These are phyloP conservation scores for Drosophila tanythrix DNA, from an alignment of 2,888 invertebrate species.

Conservation along the genomic window DNA sequence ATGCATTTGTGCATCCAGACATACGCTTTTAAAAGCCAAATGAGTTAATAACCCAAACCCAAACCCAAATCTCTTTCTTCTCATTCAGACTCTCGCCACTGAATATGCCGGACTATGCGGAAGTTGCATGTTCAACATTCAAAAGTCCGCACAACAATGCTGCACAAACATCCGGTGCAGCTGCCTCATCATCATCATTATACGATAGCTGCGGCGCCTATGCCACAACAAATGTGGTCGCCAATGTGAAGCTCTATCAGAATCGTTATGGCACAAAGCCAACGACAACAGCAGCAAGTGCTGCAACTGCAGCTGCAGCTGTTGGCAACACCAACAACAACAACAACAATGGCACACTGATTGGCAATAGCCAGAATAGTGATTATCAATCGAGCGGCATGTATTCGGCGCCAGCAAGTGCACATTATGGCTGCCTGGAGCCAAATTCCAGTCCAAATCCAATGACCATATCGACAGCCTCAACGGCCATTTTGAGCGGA, in stretches of 20 bases:
- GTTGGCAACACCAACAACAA: slow-evolving; percentile 19
- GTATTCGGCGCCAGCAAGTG: slow-evolving; percentile 85
- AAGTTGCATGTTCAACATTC: slow-evolving; percentile 85
- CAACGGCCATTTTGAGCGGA: slow-evolving; percentile 67
- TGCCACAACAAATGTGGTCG: slow-evolving; percentile 85
- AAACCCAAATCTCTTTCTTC: not conserved
- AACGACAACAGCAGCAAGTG: slow-evolving; percentile 20
- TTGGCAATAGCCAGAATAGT: slow-evolving; percentile 32
- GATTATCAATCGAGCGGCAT: slow-evolving; percentile 83
- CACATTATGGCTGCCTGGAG: slow-evolving; percentile 81
- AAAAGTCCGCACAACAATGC: slow-evolving; percentile 82
- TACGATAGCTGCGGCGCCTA: slow-evolving; percentile 85
- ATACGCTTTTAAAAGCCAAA: slow-evolving; percentile 55
- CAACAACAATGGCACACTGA: slow-evolving; percentile 55
- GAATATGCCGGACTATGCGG: slow-evolving; percentile 85
- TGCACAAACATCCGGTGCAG: slow-evolving; percentile 59
- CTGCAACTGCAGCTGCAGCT: slow-evolving; percentile 21
- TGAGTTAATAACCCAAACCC: slow-evolving; percentile 37
- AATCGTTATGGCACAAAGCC: slow-evolving; percentile 82
- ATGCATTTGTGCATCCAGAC: slow-evolving; percentile 55
- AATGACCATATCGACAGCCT: slow-evolving; percentile 83
- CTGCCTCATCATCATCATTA: slow-evolving; percentile 66
- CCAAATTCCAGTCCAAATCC: slow-evolving; percentile 79
- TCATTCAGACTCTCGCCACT: slow-evolving; percentile 83
- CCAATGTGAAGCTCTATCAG: slow-evolving; percentile 85